Percentiles rank a stretch among this genome's conserved stretches.
phyloP scores from a whole-genome alignment of 2,113 vertebrate species.

The Reinhardtius hippoglossoides region DNA sequence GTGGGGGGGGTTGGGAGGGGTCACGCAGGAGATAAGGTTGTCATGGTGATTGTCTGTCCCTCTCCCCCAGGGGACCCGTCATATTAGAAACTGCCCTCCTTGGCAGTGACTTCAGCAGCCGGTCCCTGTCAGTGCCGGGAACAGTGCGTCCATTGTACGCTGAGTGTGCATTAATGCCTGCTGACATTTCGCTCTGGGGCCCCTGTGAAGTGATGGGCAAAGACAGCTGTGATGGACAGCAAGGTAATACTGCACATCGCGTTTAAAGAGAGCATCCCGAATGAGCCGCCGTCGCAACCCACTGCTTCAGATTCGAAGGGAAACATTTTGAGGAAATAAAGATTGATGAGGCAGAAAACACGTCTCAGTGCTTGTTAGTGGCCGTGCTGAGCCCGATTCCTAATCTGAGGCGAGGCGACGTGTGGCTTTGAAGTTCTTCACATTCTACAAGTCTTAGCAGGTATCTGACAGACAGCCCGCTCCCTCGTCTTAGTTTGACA shows the following conservation, averaged over 20 bases:
- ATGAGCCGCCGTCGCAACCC: conserved; percentile 18
- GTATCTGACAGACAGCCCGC: conserved; percentile 53
- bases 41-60: conserved; percentile 56
- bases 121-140: conserved; percentile 30
- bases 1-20: not conserved
- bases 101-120: conserved; percentile 28
- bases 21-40: conserved; percentile 46
- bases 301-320: conserved; percentile 15
- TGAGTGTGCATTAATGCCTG: conserved; percentile 60
- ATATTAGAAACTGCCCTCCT: conserved; percentile 42
- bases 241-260: conserved; percentile 2
- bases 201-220: conserved; percentile 34
- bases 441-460: conserved; percentile 48
- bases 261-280: not conserved
- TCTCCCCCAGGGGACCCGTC: conserved; percentile 48
- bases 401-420: conserved; percentile 31
- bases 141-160: conserved; percentile 25
- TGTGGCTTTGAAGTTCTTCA: conserved; percentile 63
- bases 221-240: conserved; percentile 43
- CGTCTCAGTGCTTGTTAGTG: conserved; percentile 3
- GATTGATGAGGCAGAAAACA: conserved; percentile 38
- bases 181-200: conserved; percentile 65
- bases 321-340: conserved; percentile 35
- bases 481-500: conserved; percentile 47
- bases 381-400: not conserved